Conservation (phyloP, 1,140 invertebrate species). For the Ditylenchus dipsaci region DNA sequence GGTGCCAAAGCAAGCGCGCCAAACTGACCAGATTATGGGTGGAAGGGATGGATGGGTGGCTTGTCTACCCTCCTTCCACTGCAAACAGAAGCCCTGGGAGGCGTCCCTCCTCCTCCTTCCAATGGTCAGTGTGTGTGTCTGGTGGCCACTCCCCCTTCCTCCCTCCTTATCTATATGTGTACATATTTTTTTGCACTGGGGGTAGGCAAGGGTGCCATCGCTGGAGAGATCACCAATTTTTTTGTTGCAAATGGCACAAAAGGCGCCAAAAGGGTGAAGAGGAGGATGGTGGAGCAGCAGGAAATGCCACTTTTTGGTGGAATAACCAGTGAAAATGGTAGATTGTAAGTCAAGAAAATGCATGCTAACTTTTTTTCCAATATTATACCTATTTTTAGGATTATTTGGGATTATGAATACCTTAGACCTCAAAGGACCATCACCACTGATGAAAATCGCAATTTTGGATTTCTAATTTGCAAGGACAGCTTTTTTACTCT, state of each 20-base stretch:
- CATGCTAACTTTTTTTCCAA: no score
- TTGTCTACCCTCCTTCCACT: neutral
- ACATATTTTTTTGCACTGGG: neutral
- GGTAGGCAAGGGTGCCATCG: neutral
- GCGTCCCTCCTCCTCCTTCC: neutral
- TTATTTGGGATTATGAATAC: no score
- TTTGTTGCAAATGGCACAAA: slow-evolving; percentile 1
- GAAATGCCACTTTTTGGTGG: no score
- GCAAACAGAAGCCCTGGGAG: neutral
- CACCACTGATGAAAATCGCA: no score
- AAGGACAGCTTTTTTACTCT: no score
- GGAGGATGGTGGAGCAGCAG: no score
- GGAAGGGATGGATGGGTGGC: neutral
- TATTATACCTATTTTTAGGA: no score
- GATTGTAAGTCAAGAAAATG: no score
- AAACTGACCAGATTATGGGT: neutral
- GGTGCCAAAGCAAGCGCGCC: neutral
- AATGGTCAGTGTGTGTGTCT: neutral
- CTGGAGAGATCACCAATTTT: neutral
- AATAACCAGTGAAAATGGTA: no score
- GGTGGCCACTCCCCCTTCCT: neutral
- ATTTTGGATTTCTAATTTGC: no score
- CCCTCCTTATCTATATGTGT: neutral
- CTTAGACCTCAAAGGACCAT: no score
- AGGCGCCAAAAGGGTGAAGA: neutral